Percentiles rank a stretch among this genome's conserved stretches.
Evolutionary conservation across 1,140 invertebrate genomes (phyloP).

Genomic region (Scylla paramamosain): DNA sequence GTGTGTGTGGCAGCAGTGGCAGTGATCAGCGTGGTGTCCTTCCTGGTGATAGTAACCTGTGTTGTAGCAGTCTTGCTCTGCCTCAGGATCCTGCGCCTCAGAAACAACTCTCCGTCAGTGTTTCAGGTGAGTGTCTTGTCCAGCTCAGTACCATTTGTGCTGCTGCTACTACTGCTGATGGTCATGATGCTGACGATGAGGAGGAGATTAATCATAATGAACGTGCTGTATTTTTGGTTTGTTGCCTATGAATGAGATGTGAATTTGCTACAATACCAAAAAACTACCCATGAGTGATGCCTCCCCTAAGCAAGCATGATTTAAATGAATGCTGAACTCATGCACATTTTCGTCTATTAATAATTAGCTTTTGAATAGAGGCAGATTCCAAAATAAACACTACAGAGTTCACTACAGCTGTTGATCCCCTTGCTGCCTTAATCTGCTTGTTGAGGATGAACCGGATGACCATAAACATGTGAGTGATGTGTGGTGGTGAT

Average conservation of each 20-base stretch:
- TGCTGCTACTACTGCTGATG: background rate
- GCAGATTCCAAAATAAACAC: background rate
- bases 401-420: background rate
- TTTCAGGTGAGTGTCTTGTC: slow-evolving; percentile 60
- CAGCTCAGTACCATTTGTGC: too few species aligned
- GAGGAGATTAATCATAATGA: too few species aligned
- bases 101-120: slow-evolving; percentile 49
- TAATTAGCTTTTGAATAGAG: background rate
- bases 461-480: background rate
- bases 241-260: background rate
- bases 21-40: slow-evolving; percentile 56
- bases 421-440: background rate
- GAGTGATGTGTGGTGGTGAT: slow-evolving; percentile 25
- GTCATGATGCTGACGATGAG: background rate
- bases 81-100: slow-evolving; percentile 33
- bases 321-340: background rate
- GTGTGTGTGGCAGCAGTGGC: slow-evolving; percentile 47
- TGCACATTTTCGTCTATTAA: background rate
- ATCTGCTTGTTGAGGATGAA: background rate
- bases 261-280: background rate
- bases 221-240: background rate
- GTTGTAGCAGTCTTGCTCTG: slow-evolving; percentile 48
- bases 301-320: background rate
- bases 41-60: slow-evolving; percentile 40
- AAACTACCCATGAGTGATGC: background rate